Percentiles rank a stretch among this genome's conserved stretches.
phyloP scores from a whole-genome alignment of 2,888 invertebrate genomes.

The Tethea ocularis region DNA sequence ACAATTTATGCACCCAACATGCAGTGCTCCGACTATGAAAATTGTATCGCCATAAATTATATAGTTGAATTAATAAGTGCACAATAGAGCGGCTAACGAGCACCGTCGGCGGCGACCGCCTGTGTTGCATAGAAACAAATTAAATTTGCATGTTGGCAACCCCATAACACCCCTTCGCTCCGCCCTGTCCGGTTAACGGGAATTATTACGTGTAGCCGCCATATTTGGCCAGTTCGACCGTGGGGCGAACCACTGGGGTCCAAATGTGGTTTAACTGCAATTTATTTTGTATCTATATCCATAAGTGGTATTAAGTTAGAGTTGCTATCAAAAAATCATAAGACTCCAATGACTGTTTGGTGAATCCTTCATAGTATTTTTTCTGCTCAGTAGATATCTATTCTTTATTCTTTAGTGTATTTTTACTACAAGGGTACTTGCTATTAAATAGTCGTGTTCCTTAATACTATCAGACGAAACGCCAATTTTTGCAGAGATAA shows the following conservation, averaged over 20 bases:
- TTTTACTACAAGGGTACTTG: conserved; percentile 18
- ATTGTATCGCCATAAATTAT: conserved; percentile 68
- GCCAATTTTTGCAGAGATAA: conserved; percentile 61
- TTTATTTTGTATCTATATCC: conserved; percentile 37
- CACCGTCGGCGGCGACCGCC: conserved; percentile 63
- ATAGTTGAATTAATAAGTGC: conserved; percentile 78
- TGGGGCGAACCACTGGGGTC: conserved; percentile 40
- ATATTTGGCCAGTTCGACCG: conserved; percentile 52
- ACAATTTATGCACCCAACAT: conserved; percentile 68
- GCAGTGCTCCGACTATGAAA: conserved; percentile 46
- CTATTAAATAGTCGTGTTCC: conserved; percentile 42
- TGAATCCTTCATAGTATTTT: conserved; percentile 6
- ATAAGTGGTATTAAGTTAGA: background rate
- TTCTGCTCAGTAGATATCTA: conserved; percentile 7
- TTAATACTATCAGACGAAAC: conserved; percentile 57
- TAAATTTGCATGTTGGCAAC: conserved; percentile 80
- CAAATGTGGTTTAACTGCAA: conserved; percentile 47
- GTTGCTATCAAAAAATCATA: background rate
- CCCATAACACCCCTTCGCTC: conserved; percentile 59
- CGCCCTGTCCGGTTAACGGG: conserved; percentile 41
- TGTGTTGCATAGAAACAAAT: conserved; percentile 66
- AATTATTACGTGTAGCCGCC: conserved; percentile 55
- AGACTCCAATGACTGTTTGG: conserved; percentile 1
- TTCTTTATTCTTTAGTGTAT: conserved; percentile 5
- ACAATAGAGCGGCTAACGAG: conserved; percentile 72